Evolutionary conservation across 2,113 vertebrate species (phyloP).

Genomic region (Sigmodon hispidus): DNA sequence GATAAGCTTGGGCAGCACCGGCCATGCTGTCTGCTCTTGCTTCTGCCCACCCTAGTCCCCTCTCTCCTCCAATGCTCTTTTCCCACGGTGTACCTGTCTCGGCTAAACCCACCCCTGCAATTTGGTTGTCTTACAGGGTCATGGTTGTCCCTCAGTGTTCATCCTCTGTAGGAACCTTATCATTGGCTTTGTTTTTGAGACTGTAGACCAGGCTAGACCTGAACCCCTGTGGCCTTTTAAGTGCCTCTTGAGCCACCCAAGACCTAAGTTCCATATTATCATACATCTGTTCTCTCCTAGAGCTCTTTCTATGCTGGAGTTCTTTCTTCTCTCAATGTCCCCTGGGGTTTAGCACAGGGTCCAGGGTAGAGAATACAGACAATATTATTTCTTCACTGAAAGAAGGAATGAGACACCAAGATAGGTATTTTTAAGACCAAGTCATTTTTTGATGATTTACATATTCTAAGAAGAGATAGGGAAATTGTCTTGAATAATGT

Average conservation of each 20-base stretch:
- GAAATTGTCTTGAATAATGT: neutral
- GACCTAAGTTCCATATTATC: neutral
- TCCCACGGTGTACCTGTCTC: neutral
- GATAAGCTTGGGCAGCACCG: neutral
- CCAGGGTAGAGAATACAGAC: neutral
- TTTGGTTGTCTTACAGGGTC: neutral
- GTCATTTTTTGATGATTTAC: neutral
- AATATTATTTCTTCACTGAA: neutral
- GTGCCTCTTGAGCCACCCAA: neutral
- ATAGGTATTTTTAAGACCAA: neutral
- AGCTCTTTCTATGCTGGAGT: neutral
- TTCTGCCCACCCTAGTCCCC: neutral
- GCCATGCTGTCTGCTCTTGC: neutral
- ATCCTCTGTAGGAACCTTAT: neutral
- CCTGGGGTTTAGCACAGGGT: neutral
- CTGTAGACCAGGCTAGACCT: neutral
- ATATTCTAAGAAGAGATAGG: neutral
- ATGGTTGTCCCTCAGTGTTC: neutral
- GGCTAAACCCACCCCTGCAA: neutral
- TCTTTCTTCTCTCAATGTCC: neutral
- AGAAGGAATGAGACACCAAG: neutral
- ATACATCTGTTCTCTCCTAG: neutral
- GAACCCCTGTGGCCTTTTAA: neutral
- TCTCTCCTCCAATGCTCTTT: neutral
- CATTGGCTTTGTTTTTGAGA: neutral